Percentiles rank a stretch among this genome's conserved stretches.
phyloP scores from a whole-genome alignment of 2,113 vertebrate genomes.

The Myiopsitta monachus region DNA sequence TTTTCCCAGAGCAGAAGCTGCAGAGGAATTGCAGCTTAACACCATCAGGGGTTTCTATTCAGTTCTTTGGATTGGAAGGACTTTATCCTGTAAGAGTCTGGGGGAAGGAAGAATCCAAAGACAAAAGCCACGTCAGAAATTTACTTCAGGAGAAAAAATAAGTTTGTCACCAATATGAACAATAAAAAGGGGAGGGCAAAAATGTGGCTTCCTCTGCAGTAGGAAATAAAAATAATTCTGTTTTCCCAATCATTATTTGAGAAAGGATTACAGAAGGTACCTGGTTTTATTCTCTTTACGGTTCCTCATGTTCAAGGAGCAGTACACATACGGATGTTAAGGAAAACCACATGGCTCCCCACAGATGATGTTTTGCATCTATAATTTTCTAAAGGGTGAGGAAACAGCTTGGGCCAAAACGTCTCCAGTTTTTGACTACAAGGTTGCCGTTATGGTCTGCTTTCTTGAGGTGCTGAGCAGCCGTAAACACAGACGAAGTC shows the following conservation, averaged over 20 bases:
- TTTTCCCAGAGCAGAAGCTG: background rate
- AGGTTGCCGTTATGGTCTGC: background rate
- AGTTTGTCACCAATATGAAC: background rate
- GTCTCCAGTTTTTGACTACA: background rate
- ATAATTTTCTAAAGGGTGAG: background rate
- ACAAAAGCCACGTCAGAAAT: background rate
- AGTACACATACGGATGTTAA: background rate
- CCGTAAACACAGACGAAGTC: background rate
- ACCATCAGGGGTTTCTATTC: background rate
- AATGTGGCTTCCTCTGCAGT: background rate
- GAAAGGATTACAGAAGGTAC: background rate
- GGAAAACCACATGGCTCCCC: background rate
- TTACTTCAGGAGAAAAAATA: background rate
- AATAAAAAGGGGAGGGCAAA: background rate
- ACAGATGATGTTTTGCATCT: background rate
- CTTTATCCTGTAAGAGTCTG: background rate
- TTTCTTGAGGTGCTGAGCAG: background rate
- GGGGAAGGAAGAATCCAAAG: background rate
- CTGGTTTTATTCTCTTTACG: background rate
- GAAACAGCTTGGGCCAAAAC: background rate
- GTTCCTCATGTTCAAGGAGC: background rate
- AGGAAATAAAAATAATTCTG: background rate
- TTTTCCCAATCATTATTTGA: background rate
- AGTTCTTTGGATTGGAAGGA: background rate
- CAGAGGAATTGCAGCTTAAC: background rate